These are phyloP conservation scores for Acanthiza pusilla DNA, from an alignment of 2,797 vertebrate genomes.

Conservation along the genomic window DNA sequence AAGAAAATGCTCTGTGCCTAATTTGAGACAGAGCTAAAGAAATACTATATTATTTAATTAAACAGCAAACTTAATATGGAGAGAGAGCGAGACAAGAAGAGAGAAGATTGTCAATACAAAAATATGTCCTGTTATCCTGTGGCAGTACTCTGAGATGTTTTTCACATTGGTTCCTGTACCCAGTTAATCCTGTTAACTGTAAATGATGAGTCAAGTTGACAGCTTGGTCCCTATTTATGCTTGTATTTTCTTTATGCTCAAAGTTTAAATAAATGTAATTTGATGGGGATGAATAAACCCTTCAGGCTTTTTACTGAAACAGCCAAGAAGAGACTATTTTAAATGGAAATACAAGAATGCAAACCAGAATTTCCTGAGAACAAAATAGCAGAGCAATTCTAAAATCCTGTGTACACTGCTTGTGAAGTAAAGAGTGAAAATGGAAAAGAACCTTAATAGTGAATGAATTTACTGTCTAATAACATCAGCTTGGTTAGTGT, in stretches of 20 bases:
- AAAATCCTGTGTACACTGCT: neutral
- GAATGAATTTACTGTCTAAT: neutral
- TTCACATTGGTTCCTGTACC: neutral
- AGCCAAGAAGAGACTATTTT: conserved; percentile 21
- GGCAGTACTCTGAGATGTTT: neutral
- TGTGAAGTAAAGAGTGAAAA: neutral
- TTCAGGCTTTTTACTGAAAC: conserved; percentile 9
- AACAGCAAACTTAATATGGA: neutral
- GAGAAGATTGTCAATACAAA: neutral
- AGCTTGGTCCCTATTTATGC: conserved; percentile 52
- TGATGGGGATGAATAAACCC: conserved; percentile 57
- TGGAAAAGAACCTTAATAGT: neutral
- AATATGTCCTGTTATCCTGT: neutral
- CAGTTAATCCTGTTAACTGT: conserved; percentile 19
- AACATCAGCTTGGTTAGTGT: neutral
- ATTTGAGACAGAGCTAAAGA: neutral
- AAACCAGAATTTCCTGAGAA: conserved; percentile 20
- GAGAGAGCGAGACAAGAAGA: neutral
- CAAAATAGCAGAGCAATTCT: neutral
- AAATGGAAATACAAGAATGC: conserved; percentile 14
- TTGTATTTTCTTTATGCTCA: conserved; percentile 49
- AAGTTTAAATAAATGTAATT: conserved; percentile 65
- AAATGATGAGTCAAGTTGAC: conserved; percentile 60
- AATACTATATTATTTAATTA: neutral
- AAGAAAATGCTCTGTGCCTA: neutral